These are phyloP conservation scores for Phainopepla nitens DNA, from an alignment of 2,113 vertebrate species.

Conservation along the genomic window DNA sequence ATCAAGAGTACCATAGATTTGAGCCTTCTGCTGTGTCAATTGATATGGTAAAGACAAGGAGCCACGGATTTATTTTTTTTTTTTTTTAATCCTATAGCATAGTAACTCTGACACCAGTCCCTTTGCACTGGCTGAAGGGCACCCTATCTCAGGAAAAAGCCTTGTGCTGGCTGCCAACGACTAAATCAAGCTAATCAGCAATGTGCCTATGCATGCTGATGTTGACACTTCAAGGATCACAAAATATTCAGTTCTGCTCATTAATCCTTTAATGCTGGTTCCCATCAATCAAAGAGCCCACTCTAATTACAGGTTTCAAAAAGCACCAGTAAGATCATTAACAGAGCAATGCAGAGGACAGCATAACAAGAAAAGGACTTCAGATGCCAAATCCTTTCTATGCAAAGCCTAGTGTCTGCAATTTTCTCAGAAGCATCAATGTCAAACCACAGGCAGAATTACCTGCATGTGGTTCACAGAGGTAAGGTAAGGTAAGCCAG, in stretches of 20 bases:
- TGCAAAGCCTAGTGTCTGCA: neutral
- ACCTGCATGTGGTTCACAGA: neutral
- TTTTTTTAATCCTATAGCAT: neutral
- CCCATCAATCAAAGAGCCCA: neutral
- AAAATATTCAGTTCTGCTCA: neutral
- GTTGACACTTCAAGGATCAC: constrained; percentile 5
- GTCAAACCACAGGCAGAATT: neutral
- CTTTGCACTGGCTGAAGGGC: neutral
- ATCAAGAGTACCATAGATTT: neutral
- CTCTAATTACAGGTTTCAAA: constrained; percentile 8
- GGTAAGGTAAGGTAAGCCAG: neutral
- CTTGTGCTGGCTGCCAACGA: neutral
- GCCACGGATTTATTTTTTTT: neutral
- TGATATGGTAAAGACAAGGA: neutral
- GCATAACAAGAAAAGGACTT: neutral
- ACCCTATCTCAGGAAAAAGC: neutral
- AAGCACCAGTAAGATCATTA: neutral
- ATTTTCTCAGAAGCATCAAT: neutral
- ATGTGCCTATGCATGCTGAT: neutral
- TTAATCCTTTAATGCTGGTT: constrained; percentile 31
- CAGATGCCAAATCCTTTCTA: neutral
- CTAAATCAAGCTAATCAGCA: neutral
- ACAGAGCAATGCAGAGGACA: neutral
- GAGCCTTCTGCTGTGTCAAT: neutral
- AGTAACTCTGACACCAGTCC: neutral